Evolutionary conservation across 2,888 invertebrate genomes (phyloP).

Genomic region (Uloborus plumipes): DNA sequence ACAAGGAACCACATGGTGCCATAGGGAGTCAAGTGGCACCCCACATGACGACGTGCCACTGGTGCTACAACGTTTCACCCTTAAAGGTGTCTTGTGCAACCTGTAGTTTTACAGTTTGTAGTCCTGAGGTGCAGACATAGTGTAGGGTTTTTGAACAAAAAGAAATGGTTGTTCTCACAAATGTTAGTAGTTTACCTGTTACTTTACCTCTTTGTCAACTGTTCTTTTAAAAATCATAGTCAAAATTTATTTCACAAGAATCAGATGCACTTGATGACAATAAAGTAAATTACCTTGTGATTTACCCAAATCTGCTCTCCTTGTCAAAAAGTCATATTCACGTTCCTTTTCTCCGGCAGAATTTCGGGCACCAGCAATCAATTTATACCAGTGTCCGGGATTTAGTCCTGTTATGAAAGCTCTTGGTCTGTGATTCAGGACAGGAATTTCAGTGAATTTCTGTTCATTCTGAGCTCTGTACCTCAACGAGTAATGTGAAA

Average conservation of each 20-base stretch:
- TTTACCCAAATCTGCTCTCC: slow-evolving; percentile 46
- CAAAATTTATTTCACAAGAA: not conserved
- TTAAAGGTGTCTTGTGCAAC: no score
- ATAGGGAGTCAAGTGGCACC: no score
- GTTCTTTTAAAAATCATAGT: no score
- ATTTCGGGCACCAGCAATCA: slow-evolving; percentile 46
- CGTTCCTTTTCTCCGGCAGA: slow-evolving; percentile 51
- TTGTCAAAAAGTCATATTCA: slow-evolving; percentile 54
- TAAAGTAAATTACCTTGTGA: slow-evolving; percentile 30
- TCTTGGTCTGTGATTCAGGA: slow-evolving; percentile 29
- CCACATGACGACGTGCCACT: no score
- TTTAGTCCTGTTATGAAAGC: slow-evolving; percentile 53
- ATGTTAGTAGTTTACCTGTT: no score
- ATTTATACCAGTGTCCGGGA: slow-evolving; percentile 54
- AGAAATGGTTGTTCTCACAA: no score
- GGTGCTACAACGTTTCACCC: no score
- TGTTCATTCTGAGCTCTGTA: slow-evolving; percentile 50
- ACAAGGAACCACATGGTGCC: no score
- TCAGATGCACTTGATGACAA: not conserved
- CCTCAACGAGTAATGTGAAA: slow-evolving; percentile 38
- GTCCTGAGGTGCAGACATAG: no score
- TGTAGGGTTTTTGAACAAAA: no score
- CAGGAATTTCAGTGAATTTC: slow-evolving; percentile 51
- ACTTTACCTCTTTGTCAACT: no score
- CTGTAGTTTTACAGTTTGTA: no score